Base-by-base conservation (phyloP, 2,888 invertebrate genomes). In the Drymonia ruficornis region DNA sequence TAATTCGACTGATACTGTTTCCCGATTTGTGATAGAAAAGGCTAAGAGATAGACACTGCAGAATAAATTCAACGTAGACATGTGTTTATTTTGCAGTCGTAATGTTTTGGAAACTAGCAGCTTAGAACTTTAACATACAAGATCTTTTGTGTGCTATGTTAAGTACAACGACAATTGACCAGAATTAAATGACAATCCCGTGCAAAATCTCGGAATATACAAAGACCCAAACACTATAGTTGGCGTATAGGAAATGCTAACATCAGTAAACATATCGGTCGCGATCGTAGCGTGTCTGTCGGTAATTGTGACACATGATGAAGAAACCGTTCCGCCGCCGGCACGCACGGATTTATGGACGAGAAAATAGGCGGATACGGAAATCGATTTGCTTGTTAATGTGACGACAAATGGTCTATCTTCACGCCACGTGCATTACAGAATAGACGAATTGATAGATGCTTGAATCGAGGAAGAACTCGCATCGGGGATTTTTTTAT, bases 281-380 rank as follows among this genome's bases (percentile, higher is more conserved):
- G 13, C 36, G 36, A n/a, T 19, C 7, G 43, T 56, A 15, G 53
- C 61, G 61, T 59, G 56, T 42, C 54, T 6, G 52, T 46, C 36
- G 38, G 56, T 58, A 53, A 63, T 58, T 50, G 64, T 56, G 58
- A 58, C 64, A 53, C 23, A 9, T 23, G 9, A 16, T 19, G 0
- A 38, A 43, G 55, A 60, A 66, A 67, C 57, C 60, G 31, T 18
- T 19, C 23, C 12, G 23, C 40, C 19, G 43, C n/a, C 43, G 23
- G 42, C 43, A 44, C 43, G 43, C 43, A 16, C 6, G 9, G 23
- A 40, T 40, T 13, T 23, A 44, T 18, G 13, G 11, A 9, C 43
- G 13, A 23, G 23, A 8, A 40, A 40, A 9, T 11, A 40, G 40
- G 40, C 8, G 40, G 40, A 40, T 16, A 16, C 15, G 40, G 40